A percentile compares a stretch with the other conserved stretches of the same genome.
These are phyloP conservation scores for Diplogasteroides magnus DNA, from an alignment of 1,140 invertebrate species.

Conservation along the genomic window DNA sequence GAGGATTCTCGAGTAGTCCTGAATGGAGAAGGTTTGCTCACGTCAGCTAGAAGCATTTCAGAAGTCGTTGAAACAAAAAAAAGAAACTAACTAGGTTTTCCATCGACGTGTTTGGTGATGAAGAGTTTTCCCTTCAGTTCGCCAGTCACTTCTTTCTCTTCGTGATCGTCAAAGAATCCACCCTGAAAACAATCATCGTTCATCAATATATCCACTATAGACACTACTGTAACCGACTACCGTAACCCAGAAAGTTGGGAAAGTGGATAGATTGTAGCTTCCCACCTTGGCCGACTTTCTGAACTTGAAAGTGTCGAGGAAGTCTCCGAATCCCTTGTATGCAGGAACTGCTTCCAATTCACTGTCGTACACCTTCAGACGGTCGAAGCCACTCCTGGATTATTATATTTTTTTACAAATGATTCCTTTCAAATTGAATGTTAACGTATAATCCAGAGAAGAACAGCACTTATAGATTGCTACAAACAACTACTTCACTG, in stretches of 20 bases:
- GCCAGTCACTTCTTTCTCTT: conserved; percentile 57
- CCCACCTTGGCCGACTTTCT: conserved; percentile 53
- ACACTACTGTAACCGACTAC: too few species aligned
- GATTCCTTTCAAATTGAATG: too few species aligned
- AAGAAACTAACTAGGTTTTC: conserved; percentile 1
- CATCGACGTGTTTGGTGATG: conserved; percentile 30
- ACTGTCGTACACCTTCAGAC: conserved; percentile 30
- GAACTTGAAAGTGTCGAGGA: conserved; percentile 59
- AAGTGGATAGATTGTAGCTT: too few species aligned
- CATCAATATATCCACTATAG: too few species aligned
- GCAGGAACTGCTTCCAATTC: conserved; percentile 57
- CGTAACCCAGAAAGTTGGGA: too few species aligned
- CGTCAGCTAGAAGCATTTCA: background rate
- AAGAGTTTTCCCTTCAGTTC: conserved; percentile 59
- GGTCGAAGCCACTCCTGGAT: conserved; percentile 42
- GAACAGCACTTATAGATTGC: too few species aligned
- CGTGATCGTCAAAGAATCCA: conserved; percentile 41
- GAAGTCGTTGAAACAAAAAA: background rate
- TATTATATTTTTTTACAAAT: too few species aligned
- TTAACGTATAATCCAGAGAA: too few species aligned
- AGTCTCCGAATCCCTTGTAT: conserved; percentile 58
- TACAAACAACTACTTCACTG: too few species aligned
- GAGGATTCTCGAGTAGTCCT: conserved; percentile 17
- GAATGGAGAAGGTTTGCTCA: background rate
- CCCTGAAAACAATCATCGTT: too few species aligned